Base-by-base conservation (phyloP, 2,113 vertebrate species). In the Salvelinus alpinus region DNA sequence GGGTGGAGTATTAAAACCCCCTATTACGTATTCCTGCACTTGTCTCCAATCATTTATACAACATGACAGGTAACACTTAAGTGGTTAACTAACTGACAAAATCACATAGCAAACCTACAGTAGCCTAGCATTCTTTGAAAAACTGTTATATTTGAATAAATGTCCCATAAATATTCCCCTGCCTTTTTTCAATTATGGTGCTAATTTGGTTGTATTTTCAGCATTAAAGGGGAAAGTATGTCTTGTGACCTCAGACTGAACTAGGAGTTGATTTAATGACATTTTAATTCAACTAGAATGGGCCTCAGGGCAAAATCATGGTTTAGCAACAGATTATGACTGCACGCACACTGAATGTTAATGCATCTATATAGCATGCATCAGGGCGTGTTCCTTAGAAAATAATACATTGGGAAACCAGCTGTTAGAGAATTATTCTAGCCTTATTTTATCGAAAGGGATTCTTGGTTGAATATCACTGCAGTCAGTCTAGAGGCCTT, bases 401-500 rank as follows among this genome's bases (percentile, higher is more conserved):
- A 70, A 5, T 3, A 22, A 44, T 4, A 44, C 8, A 47, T 18
- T 70, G 44, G 4, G 38, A n/a, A 11, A 44, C 38, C 9, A 44
- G 38, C 38, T 34, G 38, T 69, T 69, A 69, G 38, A 69, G 27
- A 44, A 20, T 22, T 47, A 70, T 48, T 16, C 13, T 14, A 71
- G 24, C 14, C 24, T 27, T 2, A 20, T 4, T 57, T 44, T 44
- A 11, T 44, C 54, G 11, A 44, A 44, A 44, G 9, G 38, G 2
- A 20, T 57, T n/a, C n/a, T 62, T 11, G 16, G 59, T 34, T 20
- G 12, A 67, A 68, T 38, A 68, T 34, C 27, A 20, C 25, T 62
- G 59, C 48, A 70, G 38, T 59, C 74, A 74, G 71, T 80, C 67
- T 65, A 16, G 18, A 25, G 24, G 20, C 27, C 69, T 67, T 81